Conservation (phyloP, 2,113 vertebrate genomes). For the Lathamus discolor region DNA sequence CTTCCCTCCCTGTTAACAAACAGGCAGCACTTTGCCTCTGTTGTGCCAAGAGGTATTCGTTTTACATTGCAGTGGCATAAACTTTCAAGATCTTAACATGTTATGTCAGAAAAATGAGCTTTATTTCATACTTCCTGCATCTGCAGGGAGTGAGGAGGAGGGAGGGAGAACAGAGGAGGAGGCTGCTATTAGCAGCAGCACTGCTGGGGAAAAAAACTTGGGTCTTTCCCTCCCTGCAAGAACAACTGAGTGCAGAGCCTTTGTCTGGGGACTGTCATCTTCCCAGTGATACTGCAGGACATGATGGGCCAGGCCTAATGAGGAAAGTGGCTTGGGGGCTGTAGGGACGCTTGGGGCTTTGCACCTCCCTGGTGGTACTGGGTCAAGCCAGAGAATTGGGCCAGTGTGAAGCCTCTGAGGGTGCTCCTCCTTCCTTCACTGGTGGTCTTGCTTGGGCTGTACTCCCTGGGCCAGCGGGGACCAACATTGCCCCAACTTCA, state of each 20-base stretch:
- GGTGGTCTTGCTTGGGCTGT: neutral
- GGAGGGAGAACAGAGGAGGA: neutral
- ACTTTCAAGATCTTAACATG: constrained; percentile 13
- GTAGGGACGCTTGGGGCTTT: rapidly evolving
- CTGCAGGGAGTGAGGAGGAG: neutral
- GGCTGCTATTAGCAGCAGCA: neutral
- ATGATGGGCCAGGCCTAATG: constrained; percentile 70
- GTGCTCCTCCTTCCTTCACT: neutral
- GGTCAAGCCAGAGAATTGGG: neutral
- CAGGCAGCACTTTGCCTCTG: neutral
- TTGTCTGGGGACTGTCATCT: constrained; percentile 67
- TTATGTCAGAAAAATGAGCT: constrained; percentile 25
- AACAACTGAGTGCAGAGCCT: constrained; percentile 74
- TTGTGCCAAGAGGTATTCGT: neutral
- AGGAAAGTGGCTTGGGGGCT: constrained; percentile 39
- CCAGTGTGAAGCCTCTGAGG: rapidly evolving
- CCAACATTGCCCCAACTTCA: rapidly evolving
- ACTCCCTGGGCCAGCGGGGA: rapidly evolving
- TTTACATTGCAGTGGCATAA: neutral
- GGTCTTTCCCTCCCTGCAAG: constrained; percentile 4
- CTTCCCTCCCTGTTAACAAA: neutral
- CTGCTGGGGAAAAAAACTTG: neutral
- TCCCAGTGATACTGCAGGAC: constrained; percentile 62
- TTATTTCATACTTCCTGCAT: neutral
- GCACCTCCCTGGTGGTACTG: neutral